These are phyloP conservation scores for Catotricha subobsoleta DNA, from an alignment of 2,888 invertebrate genomes.

Conservation along the genomic window DNA sequence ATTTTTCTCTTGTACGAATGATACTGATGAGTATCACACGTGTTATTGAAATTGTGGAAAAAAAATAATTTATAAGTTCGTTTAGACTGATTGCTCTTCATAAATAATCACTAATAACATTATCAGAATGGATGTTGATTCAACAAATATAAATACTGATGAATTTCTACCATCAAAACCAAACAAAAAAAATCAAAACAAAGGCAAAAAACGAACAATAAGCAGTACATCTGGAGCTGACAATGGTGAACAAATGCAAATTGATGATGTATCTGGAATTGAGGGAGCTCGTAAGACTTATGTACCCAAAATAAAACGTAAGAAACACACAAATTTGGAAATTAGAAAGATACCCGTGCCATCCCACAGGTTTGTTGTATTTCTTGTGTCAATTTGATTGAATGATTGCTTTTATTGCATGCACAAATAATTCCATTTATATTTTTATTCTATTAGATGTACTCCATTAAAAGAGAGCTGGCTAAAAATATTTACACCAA, in stretches of 20 bases:
- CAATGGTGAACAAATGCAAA: conserved; percentile 45
- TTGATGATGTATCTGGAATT: conserved; percentile 47
- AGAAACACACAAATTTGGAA: conserved; percentile 34
- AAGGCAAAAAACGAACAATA: conserved; percentile 20
- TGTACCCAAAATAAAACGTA: conserved; percentile 29
- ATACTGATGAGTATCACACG: background rate
- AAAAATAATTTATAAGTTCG: background rate
- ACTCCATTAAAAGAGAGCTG: conserved; percentile 91
- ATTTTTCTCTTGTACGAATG: background rate
- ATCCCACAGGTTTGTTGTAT: conserved; percentile 50
- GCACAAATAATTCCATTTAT: conserved; percentile 7
- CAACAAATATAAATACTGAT: conserved; percentile 3
- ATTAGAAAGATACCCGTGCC: conserved; percentile 76
- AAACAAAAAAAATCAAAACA: too few species aligned
- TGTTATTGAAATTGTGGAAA: background rate
- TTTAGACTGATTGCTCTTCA: background rate
- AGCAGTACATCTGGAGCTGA: conserved; percentile 30
- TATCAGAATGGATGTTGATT: conserved; percentile 1
- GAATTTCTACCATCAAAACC: conserved; percentile 4
- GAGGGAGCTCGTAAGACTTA: conserved; percentile 27
- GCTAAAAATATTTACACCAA: conserved; percentile 90
- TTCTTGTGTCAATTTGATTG: too few species aligned
- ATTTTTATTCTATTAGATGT: conserved; percentile 53
- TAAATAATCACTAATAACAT: background rate
- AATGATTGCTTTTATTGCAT: background rate